Evolutionary conservation across 92 coral and sea anemone species (phyloP).

Genomic region (Virgularia gustaviana): DNA sequence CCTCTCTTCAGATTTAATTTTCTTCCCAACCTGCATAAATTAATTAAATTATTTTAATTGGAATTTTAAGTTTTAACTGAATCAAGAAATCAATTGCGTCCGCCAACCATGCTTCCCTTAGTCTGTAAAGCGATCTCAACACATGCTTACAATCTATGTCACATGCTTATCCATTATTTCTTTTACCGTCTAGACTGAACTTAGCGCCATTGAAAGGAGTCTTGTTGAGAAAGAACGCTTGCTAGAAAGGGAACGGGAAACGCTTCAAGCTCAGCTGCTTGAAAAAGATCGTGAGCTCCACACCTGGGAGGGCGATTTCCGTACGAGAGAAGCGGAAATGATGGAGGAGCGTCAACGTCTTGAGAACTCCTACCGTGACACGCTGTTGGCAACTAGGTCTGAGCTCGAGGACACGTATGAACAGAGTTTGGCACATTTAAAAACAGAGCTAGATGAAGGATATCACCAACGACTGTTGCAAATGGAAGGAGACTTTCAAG

Average conservation of each 20-base stretch:
- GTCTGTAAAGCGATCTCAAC: no score
- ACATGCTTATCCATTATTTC: no score
- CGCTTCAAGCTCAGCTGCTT: constrained; percentile 74
- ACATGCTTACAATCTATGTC: no score
- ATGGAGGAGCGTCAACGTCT: constrained; percentile 57
- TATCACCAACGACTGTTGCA: constrained; percentile 64
- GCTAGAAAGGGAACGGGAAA: constrained; percentile 67
- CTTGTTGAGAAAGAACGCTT: constrained; percentile 76
- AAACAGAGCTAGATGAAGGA: constrained; percentile 71
- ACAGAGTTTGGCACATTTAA: constrained; percentile 66
- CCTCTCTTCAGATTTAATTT: no score
- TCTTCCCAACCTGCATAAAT: no score
- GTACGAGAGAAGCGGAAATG: constrained; percentile 70
- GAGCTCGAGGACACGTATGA: constrained; percentile 68
- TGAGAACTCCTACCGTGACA: constrained; percentile 55
- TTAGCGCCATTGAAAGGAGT: constrained; percentile 76
- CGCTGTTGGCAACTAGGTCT: constrained; percentile 53
- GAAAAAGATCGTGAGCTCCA: constrained; percentile 80
- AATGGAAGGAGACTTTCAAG: constrained; percentile 61
- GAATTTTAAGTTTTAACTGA: no score
- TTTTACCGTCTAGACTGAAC: constrained; percentile 78
- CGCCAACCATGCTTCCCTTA: no score
- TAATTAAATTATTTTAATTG: no score
- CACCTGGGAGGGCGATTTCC: constrained; percentile 91
- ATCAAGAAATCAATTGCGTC: no score